Conservation (phyloP, 2,113 vertebrate genomes). For the Halcyon malimbica region DNA sequence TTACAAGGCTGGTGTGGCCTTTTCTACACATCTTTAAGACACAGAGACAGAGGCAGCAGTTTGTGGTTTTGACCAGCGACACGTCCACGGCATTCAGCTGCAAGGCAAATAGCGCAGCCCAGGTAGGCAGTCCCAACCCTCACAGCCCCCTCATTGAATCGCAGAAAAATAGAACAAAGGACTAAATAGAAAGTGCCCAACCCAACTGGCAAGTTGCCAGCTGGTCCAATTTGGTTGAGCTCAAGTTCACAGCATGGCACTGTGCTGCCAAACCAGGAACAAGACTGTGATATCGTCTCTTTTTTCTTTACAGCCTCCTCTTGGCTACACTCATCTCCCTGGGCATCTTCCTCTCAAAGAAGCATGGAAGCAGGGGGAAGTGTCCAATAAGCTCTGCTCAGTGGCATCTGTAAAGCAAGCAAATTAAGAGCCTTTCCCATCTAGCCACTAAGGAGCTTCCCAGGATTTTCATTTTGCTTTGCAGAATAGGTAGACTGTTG, state of each 20-base stretch:
- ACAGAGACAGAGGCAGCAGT: neutral
- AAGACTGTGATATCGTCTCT: neutral
- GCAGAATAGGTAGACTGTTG: neutral
- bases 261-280: neutral
- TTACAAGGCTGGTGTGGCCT: neutral
- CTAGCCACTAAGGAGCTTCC: neutral
- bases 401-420: neutral
- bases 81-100: fast-evolving
- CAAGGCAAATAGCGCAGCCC: neutral
- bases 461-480: neutral
- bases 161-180: neutral
- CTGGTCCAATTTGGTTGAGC: neutral
- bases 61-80: neutral
- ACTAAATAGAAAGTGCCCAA: neutral
- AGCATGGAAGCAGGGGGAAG: neutral
- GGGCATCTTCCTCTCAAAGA: neutral
- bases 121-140: neutral
- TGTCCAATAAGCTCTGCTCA: neutral
- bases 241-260: neutral
- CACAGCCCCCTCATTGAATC: neutral
- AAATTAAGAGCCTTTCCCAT: neutral
- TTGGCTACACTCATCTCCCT: neutral
- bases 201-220: neutral
- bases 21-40: neutral
- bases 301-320: neutral